Percentiles rank a stretch among this genome's conserved stretches.
Evolutionary conservation across 2,888 invertebrate species (phyloP).

Genomic region (Drosophila pseudotalamancana): DNA sequence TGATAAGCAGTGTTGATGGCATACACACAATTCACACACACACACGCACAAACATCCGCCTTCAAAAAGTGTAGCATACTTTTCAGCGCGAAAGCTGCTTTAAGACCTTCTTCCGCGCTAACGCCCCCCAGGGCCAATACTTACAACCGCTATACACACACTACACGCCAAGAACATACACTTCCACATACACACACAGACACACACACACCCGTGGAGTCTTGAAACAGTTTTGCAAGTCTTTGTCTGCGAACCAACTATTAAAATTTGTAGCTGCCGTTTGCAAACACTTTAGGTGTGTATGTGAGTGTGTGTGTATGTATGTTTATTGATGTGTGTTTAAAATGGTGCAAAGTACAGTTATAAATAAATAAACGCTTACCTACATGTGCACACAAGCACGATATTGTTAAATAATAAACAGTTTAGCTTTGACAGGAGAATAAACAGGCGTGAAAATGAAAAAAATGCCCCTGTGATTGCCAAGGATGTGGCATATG

Average conservation of each 20-base stretch:
- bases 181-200: background rate
- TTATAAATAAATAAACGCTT: slow-evolving; percentile 67
- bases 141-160: slow-evolving; percentile 11
- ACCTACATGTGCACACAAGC: slow-evolving; percentile 25
- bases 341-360: slow-evolving; percentile 44
- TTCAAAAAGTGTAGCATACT: slow-evolving; percentile 60
- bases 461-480: slow-evolving; percentile 6
- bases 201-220: slow-evolving; percentile 10
- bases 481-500: background rate
- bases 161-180: slow-evolving; percentile 11
- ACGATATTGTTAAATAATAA: slow-evolving; percentile 72
- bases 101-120: slow-evolving; percentile 46
- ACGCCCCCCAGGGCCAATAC: slow-evolving; percentile 23
- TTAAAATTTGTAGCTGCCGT: slow-evolving; percentile 51
- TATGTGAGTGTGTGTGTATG: slow-evolving; percentile 18
- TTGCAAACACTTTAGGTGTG: slow-evolving; percentile 34
- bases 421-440: slow-evolving; percentile 66
- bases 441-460: slow-evolving; percentile 65
- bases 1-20: slow-evolving; percentile 42
- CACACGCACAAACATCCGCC: slow-evolving; percentile 4
- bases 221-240: slow-evolving; percentile 40
- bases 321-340: slow-evolving; percentile 20
- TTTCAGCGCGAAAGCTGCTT: slow-evolving; percentile 44
- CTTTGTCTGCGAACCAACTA: slow-evolving; percentile 54
- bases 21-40: slow-evolving; percentile 25